Evolutionary conservation across 2,888 invertebrate genomes (phyloP).

Genomic region (Drosophila melanocephala): DNA sequence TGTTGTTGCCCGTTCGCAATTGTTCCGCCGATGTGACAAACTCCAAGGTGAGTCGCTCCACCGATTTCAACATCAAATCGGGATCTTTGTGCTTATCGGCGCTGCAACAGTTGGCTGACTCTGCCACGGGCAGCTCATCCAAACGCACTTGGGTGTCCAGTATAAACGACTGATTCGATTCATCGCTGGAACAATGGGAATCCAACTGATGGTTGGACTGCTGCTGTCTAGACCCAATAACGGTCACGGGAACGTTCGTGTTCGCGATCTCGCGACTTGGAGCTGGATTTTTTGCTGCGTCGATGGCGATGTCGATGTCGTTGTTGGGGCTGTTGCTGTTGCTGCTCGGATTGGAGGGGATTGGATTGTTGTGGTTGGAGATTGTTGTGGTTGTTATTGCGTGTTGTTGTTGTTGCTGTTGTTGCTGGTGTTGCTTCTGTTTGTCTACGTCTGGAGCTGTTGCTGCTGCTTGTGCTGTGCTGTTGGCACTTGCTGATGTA

Average conservation of each 20-base stretch:
- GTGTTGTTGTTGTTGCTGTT: slow-evolving; percentile 67
- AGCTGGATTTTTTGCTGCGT: slow-evolving; percentile 77
- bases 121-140: slow-evolving; percentile 37
- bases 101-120: slow-evolving; percentile 11
- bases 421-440: slow-evolving; percentile 61
- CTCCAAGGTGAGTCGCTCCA: slow-evolving; percentile 89
- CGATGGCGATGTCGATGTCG: slow-evolving; percentile 79
- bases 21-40: slow-evolving; percentile 89
- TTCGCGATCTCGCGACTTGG: slow-evolving; percentile 67
- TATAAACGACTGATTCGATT: slow-evolving; percentile 82
- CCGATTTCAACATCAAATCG: slow-evolving; percentile 89
- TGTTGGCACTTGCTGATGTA: slow-evolving; percentile 85
- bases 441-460: slow-evolving; percentile 78
- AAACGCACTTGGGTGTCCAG: slow-evolving; percentile 76
- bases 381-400: slow-evolving; percentile 73
- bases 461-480: slow-evolving; percentile 86
- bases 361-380: too few relatives aligned
- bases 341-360: slow-evolving; percentile 69
- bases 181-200: slow-evolving; percentile 74
- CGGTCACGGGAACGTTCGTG: slow-evolving; percentile 82
- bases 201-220: slow-evolving; percentile 63
- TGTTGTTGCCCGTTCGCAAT: slow-evolving; percentile 83
- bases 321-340: slow-evolving; percentile 83
- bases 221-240: slow-evolving; percentile 81
- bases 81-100: slow-evolving; percentile 87